Base-by-base conservation (phyloP, 1,140 invertebrate genomes). In the Fopius arisanus region DNA sequence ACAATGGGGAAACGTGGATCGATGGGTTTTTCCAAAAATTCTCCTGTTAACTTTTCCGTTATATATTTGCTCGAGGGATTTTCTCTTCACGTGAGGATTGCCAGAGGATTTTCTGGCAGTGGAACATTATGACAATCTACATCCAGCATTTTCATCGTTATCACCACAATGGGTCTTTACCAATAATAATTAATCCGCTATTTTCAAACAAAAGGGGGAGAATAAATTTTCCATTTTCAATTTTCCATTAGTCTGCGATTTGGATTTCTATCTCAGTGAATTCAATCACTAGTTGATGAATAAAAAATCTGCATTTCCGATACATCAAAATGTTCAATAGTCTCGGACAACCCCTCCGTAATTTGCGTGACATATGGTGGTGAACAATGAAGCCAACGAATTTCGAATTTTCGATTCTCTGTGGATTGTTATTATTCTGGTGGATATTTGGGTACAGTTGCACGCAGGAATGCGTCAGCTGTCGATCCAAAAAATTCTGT, bases 381-480 rank as follows among this genome's bases (percentile, higher is more conserved):
- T 19, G 43, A 48, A 48, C 43, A 48, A 48, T 48, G 43, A 48
- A 48, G 16, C 43, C 43, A n/a, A 48, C 43, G 43, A 48, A 48
- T n/a, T 48, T 48, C 43, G 10, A 14, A 48, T 48, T 48, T 48
- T 48, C 16, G 43, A 19, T 48, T 48, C 43, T 48, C 43, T 16
- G n/a, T 19, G 43, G 16, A 48, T 48, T 48, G 43, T 19, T 48
- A 48, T 48, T 48, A 48, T 48, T 14, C 43, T n/a, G 16, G 12
- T 28, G 54, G 6, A 23, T 59, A 59, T 59, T 59, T 59, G 21
- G 21, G 54, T 59, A 23, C 21, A 59, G 54, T 59, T 59, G 77
- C 71, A 76, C 74, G 72, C 62, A 70, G 73, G 72, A 72, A 77
- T 74, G 72, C 75, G 74, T 77, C 77, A 78, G 73, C 75, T 77